These are phyloP conservation scores for Mongoloraphidia duomilia DNA, from an alignment of 2,888 invertebrate species.

Conservation along the genomic window DNA sequence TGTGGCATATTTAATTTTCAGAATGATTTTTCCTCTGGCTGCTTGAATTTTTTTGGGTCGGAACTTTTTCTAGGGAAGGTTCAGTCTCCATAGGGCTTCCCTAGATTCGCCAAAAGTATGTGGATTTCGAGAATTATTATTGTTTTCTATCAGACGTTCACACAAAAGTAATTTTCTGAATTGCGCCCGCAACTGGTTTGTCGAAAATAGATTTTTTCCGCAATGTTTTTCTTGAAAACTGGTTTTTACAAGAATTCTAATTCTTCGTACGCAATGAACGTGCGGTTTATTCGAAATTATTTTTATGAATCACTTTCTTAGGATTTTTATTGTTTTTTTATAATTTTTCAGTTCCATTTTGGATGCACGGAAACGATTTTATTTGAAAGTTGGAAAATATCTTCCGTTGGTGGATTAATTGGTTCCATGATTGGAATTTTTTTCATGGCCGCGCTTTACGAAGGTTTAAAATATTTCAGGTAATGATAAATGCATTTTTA, in stretches of 20 bases:
- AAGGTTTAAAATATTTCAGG: slow-evolving; percentile 84
- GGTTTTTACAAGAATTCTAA: too few relatives aligned
- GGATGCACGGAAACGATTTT: slow-evolving; percentile 64
- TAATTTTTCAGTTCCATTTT: slow-evolving; percentile 61
- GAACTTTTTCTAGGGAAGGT: too few relatives aligned
- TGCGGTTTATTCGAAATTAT: background rate
- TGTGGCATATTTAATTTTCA: too few relatives aligned
- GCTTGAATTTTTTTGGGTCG: too few relatives aligned
- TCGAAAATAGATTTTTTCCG: too few relatives aligned
- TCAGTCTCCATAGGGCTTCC: too few relatives aligned
- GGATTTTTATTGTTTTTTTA: background rate
- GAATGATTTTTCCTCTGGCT: too few relatives aligned
- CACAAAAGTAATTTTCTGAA: background rate
- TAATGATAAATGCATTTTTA: slow-evolving; percentile 19
- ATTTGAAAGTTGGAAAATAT: slow-evolving; percentile 70
- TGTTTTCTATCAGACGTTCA: background rate
- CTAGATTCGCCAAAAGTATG: too few relatives aligned
- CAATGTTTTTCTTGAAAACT: too few relatives aligned
- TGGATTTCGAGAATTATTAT: background rate
- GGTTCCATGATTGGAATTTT: slow-evolving; percentile 87
- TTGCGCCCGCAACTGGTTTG: background rate
- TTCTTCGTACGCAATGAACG: too few relatives aligned
- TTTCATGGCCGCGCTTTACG: slow-evolving; percentile 83
- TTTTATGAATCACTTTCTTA: background rate
- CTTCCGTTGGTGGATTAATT: slow-evolving; percentile 59